Conservation (phyloP, 2,113 vertebrate species). For the Chaetorhynchus papuensis region DNA sequence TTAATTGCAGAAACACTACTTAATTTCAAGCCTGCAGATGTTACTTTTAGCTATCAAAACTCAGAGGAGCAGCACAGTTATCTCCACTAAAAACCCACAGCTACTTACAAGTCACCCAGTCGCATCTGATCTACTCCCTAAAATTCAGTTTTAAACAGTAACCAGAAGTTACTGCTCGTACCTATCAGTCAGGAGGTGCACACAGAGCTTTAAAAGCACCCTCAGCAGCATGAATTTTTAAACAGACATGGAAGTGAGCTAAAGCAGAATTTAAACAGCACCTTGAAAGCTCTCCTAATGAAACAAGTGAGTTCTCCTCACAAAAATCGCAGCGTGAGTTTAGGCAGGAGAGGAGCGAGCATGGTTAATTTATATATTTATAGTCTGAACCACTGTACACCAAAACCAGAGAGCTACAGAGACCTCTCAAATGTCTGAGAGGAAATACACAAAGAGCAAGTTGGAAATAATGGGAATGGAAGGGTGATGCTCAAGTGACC, state of each 20-base stretch:
- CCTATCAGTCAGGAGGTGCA: background rate
- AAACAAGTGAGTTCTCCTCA: background rate
- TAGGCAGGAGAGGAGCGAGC: background rate
- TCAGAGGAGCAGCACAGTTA: fast-evolving
- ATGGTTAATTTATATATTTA: background rate
- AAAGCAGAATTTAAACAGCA: background rate
- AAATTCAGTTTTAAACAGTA: background rate
- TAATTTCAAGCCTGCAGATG: background rate
- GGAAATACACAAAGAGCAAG: background rate
- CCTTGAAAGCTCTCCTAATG: background rate
- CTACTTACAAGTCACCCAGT: background rate
- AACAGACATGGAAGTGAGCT: background rate
- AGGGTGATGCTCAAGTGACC: background rate
- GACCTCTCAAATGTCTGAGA: background rate
- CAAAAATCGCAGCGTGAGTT: background rate
- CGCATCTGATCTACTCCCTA: background rate
- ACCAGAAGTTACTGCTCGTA: background rate
- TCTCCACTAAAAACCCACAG: too few species aligned
- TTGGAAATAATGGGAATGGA: fast-evolving
- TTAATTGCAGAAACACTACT: background rate
- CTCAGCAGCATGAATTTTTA: background rate
- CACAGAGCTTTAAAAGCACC: background rate
- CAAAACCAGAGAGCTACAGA: background rate
- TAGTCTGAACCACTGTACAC: background rate
- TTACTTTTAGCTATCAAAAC: background rate